Evolutionary conservation across 2,113 vertebrate genomes (phyloP), one percentile per base, ranked within the genome.

Genomic region (Xenopus laevis): DNA sequence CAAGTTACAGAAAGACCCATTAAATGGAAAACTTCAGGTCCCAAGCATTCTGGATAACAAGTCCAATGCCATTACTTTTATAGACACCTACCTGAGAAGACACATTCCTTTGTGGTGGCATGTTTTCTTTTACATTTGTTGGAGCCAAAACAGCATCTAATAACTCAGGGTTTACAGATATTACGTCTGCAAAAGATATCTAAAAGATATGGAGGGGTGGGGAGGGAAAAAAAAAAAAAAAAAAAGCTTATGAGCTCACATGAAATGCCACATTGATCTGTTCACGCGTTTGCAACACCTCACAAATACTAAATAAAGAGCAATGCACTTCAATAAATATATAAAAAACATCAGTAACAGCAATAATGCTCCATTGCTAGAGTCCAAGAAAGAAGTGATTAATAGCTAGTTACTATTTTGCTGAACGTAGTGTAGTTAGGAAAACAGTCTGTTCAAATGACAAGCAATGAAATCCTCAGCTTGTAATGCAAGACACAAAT

Each of bases 141-240:
- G 81, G 75, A 11, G 72, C 20, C 30, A 75, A 75, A 17, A 73
- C 44, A 15, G 83, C 47, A 40, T 77, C 82, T 55, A 78, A 68
- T 53, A 92, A 80, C 44, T 89, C 84, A 68, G 89, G 89, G 73
- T 92, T 92, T 85, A 88, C 78, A 70, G 81, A 50, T 45, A 87
- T 47, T 62, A 92, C 79, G 72, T 91, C 90, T 23, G 78, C 72
- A 78, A 92, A 78, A 6, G 85, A 86, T 82, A 92, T 72, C 91
- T 92, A 68, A 20, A 86, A 85, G 6, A 40, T 40, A 40, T n/a
- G 4, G 53, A 62, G 4, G 16, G 53, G 53, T 16, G 53, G 53
- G 15, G 17, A 55, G 23, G 23, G 23, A 4, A 27, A 27, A n/a
- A n/a, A n/a, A n/a, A n/a, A n/a, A n/a, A n/a, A n/a, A n/a, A n/a